Base-by-base conservation (phyloP, 2,888 invertebrate species). In the Heliothis peltigera region DNA sequence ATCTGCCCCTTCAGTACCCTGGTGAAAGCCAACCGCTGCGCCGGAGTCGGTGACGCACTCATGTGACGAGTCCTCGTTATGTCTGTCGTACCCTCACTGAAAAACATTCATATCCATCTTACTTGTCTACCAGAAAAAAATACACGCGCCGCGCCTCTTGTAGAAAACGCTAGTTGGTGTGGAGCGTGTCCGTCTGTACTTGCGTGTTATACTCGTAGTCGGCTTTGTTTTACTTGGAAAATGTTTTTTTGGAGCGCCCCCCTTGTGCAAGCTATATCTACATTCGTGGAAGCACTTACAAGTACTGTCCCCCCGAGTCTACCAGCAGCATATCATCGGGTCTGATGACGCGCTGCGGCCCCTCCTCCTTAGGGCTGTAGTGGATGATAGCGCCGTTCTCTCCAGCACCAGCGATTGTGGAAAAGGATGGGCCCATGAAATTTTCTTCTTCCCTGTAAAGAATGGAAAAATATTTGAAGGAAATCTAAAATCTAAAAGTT, bases 381-480 rank as follows among this genome's bases (percentile, higher is more conserved):
- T 99, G 99, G 72, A 99, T 98, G 15, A 99, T 96, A 0, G 99
- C 98, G 0, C 98, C 99, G 87, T 99, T 98, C 4, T 98, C 96
- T 0, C 99, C 99, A 0, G 97, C 97, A 0, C 98, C 97, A 1
- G 98, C 98, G 65, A 99, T 99, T 0, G 99, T 99, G 4, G 96
- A 92, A 91, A 99, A 99, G 76, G 99, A 99, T 0, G 97, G 95
- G 0, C 98, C 98, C 77, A 97, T 96, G 86, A 96, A 98, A 83
- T 97, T 95, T 0, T 94, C 92, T 83, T 97, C 97, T 72, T 96
- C 93, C 1, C 97, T 96, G 74, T n/a, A n/a, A 39, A 35, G 15
- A 35, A 35, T 35, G 3, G 4, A 4, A 22, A 22, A n/a, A n/a
- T n/a, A n/a, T n/a, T n/a, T n/a, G n/a, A n/a, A n/a, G n/a, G n/a